Conservation (phyloP, 2,113 vertebrate species). For the Pygoscelis antarcticus region DNA sequence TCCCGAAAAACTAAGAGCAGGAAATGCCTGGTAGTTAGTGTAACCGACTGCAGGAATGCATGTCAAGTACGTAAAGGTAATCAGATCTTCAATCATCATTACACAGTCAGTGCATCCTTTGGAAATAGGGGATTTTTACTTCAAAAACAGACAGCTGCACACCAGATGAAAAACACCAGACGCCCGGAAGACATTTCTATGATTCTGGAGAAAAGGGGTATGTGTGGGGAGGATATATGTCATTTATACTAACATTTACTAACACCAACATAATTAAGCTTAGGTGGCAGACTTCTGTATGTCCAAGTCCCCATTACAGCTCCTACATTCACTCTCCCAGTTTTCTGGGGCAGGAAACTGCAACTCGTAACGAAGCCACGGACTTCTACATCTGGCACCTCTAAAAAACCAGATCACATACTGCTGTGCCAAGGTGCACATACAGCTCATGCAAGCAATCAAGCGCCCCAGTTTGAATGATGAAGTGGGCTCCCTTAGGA, state of each 20-base stretch:
- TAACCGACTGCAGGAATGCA: background rate
- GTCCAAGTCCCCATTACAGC: background rate
- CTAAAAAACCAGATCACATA: background rate
- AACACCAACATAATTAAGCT: background rate
- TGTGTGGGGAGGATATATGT: background rate
- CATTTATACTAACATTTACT: background rate
- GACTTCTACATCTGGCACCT: background rate
- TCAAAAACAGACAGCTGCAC: background rate
- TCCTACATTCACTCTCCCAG: background rate
- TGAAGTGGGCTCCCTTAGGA: background rate
- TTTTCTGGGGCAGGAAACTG: background rate
- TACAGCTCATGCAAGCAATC: background rate
- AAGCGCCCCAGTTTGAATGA: background rate
- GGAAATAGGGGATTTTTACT: background rate
- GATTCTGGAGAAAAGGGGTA: background rate
- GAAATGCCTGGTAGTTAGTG: constrained; percentile 25
- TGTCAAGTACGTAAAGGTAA: background rate
- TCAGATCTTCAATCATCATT: background rate
- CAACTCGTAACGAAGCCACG: background rate
- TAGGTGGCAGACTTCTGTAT: background rate
- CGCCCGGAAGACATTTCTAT: background rate
- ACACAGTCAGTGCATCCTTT: background rate
- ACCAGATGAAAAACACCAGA: background rate
- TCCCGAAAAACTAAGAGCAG: background rate
- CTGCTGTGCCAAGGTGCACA: background rate